These are phyloP conservation scores for Globodera ellingtonae DNA, from an alignment of 1,140 invertebrate species.

Conservation along the genomic window DNA sequence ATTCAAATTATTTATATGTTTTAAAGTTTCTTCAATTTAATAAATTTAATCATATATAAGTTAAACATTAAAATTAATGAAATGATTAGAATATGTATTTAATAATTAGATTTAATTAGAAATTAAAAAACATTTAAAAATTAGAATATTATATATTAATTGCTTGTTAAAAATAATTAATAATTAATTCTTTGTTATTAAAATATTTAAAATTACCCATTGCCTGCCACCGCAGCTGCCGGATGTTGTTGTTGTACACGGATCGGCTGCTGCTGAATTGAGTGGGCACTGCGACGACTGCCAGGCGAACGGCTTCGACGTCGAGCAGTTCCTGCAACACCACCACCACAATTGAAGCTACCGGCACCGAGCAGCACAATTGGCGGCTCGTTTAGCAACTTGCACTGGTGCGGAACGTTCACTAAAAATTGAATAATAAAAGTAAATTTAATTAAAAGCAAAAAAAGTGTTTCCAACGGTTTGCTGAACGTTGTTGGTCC, in stretches of 20 bases:
- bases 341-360: neutral
- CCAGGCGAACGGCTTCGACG: neutral
- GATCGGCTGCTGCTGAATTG: neutral
- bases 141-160: too few species aligned
- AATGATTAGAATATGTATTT: too few species aligned
- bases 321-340: neutral
- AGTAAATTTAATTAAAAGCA: too few species aligned
- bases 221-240: neutral
- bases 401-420: neutral
- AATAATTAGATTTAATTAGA: too few species aligned
- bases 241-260: neutral
- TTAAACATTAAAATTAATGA: too few species aligned
- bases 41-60: too few species aligned
- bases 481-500: neutral
- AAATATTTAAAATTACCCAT: neutral
- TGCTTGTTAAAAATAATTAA: too few species aligned
- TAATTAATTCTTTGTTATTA: too few species aligned
- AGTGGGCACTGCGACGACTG: neutral
- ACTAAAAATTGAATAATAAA: too few species aligned
- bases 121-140: too few species aligned
- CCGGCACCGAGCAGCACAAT: neutral
- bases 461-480: neutral
- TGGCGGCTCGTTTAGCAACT: neutral
- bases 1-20: neutral
- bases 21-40: too few species aligned